Percentiles rank a stretch among this genome's conserved stretches.
Evolutionary conservation across 2,888 invertebrate genomes (phyloP).

Genomic region (Drosophila hamatofila): DNA sequence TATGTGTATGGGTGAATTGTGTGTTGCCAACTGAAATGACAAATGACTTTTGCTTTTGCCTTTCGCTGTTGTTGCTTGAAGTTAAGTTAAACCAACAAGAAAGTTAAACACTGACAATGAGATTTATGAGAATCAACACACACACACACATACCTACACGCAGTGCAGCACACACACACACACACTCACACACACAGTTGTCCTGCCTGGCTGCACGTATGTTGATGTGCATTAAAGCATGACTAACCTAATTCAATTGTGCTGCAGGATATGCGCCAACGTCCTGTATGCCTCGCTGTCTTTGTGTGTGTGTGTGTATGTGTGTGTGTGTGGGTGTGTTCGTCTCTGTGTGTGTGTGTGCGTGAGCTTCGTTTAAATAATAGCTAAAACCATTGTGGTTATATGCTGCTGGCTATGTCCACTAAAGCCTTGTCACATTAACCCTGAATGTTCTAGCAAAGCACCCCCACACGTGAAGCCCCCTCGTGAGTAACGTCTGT

Average conservation of each 20-base stretch:
- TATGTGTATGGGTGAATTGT: conserved; percentile 39
- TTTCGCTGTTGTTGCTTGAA: conserved; percentile 58
- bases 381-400: conserved; percentile 59
- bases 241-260: conserved; percentile 81
- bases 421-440: conserved; percentile 56
- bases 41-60: conserved; percentile 77
- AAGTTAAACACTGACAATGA: conserved; percentile 80
- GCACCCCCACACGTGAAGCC: conserved; percentile 23
- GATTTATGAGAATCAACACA: conserved; percentile 70
- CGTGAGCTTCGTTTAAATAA: conserved; percentile 65
- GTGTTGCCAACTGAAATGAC: conserved; percentile 77
- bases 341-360: conserved; percentile 18
- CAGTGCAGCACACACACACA: conserved; percentile 20
- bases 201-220: conserved; percentile 73
- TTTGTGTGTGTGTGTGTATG: background rate
- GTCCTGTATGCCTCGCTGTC: conserved; percentile 31
- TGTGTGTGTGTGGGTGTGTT: conserved; percentile 10
- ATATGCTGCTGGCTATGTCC: conserved; percentile 44
- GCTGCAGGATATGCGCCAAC: conserved; percentile 76
- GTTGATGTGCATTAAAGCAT: conserved; percentile 80
- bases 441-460: conserved; percentile 47
- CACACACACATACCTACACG: conserved; percentile 26
- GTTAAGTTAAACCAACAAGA: conserved; percentile 80
- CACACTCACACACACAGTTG: conserved; percentile 24
- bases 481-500: background rate